Percentiles rank a stretch among this genome's conserved stretches.
Evolutionary conservation across 2,113 vertebrate species (phyloP).

Genomic region (Eira barbara): DNA sequence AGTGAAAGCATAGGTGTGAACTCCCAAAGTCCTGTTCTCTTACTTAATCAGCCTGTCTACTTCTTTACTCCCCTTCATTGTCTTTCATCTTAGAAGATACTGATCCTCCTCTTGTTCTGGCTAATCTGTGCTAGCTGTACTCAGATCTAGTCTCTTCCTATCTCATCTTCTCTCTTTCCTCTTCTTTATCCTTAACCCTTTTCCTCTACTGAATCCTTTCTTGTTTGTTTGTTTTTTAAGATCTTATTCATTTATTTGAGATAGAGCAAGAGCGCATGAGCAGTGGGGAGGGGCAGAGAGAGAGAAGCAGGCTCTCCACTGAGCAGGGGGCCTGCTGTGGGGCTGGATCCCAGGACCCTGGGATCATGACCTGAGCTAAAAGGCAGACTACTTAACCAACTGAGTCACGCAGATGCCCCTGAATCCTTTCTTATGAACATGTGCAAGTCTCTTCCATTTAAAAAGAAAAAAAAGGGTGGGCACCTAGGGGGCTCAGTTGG

Average conservation of each 20-base stretch:
- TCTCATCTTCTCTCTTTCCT: background rate
- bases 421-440: background rate
- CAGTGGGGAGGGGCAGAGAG: too few relatives aligned
- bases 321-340: too few relatives aligned
- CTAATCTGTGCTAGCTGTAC: background rate
- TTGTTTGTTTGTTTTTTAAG: background rate
- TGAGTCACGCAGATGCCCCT: too few relatives aligned
- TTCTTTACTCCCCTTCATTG: background rate
- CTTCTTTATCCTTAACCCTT: background rate
- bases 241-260: background rate
- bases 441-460: background rate
- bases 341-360: too few relatives aligned
- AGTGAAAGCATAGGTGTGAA: background rate
- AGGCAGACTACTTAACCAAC: too few relatives aligned
- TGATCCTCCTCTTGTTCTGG: background rate
- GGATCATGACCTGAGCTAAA: too few relatives aligned
- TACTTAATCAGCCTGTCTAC: background rate
- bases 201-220: background rate
- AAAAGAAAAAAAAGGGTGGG: background rate
- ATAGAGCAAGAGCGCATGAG: too few relatives aligned
- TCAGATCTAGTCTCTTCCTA: background rate
- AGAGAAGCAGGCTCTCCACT: too few relatives aligned
- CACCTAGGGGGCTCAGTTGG: background rate
- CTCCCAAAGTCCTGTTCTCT: background rate
- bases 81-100: background rate